Percentiles rank a stretch among this genome's conserved stretches.
These are phyloP conservation scores for Chiroxiphia lanceolata DNA, from an alignment of 2,797 vertebrate genomes.

Conservation along the genomic window DNA sequence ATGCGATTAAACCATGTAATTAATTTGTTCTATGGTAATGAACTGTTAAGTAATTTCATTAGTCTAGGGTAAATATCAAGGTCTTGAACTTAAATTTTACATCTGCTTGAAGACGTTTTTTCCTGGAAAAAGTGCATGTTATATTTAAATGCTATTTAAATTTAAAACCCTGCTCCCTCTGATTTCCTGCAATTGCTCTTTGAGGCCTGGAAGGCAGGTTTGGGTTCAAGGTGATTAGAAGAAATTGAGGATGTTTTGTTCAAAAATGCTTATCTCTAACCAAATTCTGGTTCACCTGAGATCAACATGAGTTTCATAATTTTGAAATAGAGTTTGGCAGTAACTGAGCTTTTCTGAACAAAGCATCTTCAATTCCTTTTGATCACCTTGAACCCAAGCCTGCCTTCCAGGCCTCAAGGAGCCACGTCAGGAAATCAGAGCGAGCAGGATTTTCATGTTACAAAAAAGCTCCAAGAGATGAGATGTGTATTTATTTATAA, in stretches of 20 bases:
- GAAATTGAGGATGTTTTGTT: not conserved
- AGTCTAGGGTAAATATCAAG: not conserved
- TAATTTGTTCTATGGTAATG: not conserved
- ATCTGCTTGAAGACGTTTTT: not conserved
- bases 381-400: not conserved
- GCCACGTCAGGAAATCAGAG: not conserved
- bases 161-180: not conserved
- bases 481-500: not conserved
- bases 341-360: not conserved
- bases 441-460: not conserved
- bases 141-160: not conserved
- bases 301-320: too few species aligned
- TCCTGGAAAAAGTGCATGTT: not conserved
- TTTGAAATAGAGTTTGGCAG: too few species aligned
- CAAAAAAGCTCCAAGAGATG: not conserved
- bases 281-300: too few species aligned
- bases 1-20: not conserved
- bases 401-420: not conserved
- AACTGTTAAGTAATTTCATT: not conserved
- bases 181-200: not conserved
- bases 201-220: not conserved
- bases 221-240: not conserved
- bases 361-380: not conserved
- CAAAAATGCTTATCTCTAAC: not conserved
- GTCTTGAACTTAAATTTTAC: not conserved